Percentiles rank a stretch among this genome's conserved stretches.
Evolutionary conservation across 2,797 vertebrate species (phyloP).

Genomic region (Eulemur albifrons): DNA sequence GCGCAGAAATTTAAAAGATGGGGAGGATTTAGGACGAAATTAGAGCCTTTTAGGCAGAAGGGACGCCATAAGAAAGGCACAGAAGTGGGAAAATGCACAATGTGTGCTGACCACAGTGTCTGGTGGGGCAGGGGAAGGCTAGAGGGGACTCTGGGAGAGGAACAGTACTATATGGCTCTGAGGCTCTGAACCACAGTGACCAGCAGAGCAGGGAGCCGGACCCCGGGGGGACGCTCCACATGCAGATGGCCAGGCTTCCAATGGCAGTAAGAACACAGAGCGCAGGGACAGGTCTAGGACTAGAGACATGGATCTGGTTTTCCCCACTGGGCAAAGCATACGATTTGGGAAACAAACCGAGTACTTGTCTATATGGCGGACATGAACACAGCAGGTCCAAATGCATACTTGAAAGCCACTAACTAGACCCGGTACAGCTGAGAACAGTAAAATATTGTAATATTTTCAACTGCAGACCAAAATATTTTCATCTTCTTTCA

Average conservation of each 20-base stretch:
- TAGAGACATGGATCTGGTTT: neutral
- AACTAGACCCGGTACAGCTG: neutral
- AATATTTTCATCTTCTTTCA: neutral
- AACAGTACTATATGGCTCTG: accelerated
- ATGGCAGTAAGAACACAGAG: neutral
- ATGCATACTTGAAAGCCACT: neutral
- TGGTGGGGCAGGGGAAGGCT: neutral
- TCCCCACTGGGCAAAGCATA: accelerated
- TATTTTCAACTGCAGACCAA: neutral
- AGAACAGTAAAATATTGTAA: neutral
- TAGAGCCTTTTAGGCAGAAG: too few relatives aligned
- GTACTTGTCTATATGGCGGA: neutral
- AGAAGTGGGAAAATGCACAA: neutral
- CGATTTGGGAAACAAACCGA: accelerated
- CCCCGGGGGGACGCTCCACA: accelerated
- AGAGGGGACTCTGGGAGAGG: neutral
- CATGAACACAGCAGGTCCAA: neutral
- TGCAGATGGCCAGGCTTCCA: neutral
- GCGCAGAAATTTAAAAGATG: neutral
- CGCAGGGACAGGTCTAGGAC: neutral
- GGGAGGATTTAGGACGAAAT: neutral
- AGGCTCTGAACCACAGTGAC: neutral
- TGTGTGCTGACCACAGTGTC: neutral
- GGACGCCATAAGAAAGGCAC: accelerated
- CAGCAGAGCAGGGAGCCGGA: too few relatives aligned